Conservation (phyloP, 2,113 vertebrate genomes). For the Neomonachus schauinslandi region DNA sequence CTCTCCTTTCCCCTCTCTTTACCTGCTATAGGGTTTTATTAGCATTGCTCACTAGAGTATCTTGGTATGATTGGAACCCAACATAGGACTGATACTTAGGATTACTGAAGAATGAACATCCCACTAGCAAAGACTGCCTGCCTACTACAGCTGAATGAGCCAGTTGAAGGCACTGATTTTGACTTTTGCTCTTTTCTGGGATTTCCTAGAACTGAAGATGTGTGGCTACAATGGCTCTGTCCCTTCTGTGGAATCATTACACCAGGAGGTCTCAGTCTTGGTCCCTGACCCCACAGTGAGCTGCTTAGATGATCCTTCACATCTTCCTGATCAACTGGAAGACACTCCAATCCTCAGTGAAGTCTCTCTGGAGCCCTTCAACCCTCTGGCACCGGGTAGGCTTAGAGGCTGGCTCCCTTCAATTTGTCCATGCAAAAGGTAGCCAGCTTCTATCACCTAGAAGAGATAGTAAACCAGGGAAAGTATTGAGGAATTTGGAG, state of each 20-base stretch:
- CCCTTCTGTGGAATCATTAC: slow-evolving; percentile 76
- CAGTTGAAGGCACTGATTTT: neutral
- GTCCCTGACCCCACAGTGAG: slow-evolving; percentile 74
- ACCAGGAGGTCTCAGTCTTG: slow-evolving; percentile 83
- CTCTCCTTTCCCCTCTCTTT: neutral
- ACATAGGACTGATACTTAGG: neutral
- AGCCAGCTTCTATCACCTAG: neutral
- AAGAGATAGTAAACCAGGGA: neutral
- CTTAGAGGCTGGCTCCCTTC: neutral
- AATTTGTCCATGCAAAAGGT: neutral
- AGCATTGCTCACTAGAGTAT: slow-evolving; percentile 26
- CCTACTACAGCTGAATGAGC: neutral
- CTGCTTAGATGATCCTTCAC: slow-evolving; percentile 83
- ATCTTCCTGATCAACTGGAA: slow-evolving; percentile 84
- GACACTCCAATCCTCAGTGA: slow-evolving; percentile 83
- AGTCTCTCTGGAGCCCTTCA: slow-evolving; percentile 86
- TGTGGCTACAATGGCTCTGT: slow-evolving; percentile 82
- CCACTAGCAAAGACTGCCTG: slow-evolving; percentile 30
- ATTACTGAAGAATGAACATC: slow-evolving; percentile 41
- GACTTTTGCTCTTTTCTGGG: slow-evolving; percentile 23
- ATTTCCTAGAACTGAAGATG: slow-evolving; percentile 83
- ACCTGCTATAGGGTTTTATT: slow-evolving; percentile 26
- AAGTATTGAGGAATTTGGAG: neutral
- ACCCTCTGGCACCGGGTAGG: slow-evolving; percentile 84
- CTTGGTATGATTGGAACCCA: neutral